Conservation (phyloP, 2,113 vertebrate genomes). For the Cygnus buccinator region DNA sequence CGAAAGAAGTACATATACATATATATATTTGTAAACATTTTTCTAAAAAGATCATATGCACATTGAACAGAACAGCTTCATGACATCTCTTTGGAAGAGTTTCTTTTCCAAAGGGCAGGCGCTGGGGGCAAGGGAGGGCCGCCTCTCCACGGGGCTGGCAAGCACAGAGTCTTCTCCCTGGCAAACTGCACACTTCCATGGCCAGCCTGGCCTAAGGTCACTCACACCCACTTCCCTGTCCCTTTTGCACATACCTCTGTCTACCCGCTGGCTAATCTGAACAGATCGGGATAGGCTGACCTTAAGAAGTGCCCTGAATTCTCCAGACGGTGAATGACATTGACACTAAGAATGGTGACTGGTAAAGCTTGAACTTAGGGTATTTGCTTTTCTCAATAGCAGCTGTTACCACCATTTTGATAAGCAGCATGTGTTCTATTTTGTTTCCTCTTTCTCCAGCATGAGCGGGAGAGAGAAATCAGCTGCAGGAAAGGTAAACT, state of each 20-base stretch:
- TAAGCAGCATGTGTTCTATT: neutral
- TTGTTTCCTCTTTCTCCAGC: neutral
- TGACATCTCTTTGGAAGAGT: neutral
- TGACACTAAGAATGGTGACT: neutral
- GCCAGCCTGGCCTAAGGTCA: neutral
- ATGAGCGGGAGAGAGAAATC: neutral
- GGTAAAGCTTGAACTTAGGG: neutral
- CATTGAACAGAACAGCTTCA: neutral
- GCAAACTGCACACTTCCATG: fast-evolving
- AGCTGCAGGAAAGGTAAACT: neutral
- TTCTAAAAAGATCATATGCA: neutral
- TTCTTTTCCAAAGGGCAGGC: neutral
- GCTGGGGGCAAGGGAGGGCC: neutral
- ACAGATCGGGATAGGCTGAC: neutral
- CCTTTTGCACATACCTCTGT: neutral
- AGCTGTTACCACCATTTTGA: neutral
- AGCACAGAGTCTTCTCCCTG: fast-evolving
- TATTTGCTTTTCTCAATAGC: neutral
- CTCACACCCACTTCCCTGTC: neutral
- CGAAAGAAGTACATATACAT: neutral
- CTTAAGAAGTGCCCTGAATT: neutral
- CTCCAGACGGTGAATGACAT: neutral
- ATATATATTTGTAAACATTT: constrained; percentile 47
- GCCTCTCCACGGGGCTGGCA: neutral
- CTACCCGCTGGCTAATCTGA: neutral